phyloP scores from a whole-genome alignment of 2,113 vertebrate genomes.

The Erinaceus europaeus region DNA sequence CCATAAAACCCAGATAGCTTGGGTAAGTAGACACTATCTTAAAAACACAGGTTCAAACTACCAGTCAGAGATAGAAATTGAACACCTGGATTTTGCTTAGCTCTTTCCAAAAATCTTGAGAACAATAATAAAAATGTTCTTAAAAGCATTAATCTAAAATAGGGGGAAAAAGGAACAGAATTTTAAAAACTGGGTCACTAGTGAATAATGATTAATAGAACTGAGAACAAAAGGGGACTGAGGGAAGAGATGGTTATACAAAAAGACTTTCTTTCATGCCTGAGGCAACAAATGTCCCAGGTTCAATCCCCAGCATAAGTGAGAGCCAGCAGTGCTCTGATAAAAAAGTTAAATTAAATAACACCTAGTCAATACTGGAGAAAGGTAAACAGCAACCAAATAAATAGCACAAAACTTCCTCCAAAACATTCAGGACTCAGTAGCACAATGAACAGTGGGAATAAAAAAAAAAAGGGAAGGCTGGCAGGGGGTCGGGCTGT shows the following conservation, averaged over 20 bases:
- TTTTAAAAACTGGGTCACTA: background rate
- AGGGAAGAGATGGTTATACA: too few relatives aligned
- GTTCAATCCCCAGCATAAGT: too few relatives aligned
- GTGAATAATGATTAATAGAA: background rate
- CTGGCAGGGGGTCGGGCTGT: background rate
- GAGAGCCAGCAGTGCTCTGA: too few relatives aligned
- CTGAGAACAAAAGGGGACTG: too few relatives aligned
- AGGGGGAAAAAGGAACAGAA: background rate
- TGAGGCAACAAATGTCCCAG: too few relatives aligned
- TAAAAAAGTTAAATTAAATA: too few relatives aligned
- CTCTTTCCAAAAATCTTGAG: slow-evolving; percentile 8
- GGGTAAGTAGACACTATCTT: background rate
- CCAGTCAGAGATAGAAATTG: background rate
- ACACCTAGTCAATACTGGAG: background rate
- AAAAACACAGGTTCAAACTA: background rate
- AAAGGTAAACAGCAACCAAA: background rate
- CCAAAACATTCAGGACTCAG: background rate
- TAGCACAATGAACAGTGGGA: background rate
- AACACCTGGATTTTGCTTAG: slow-evolving; percentile 13
- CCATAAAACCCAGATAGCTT: background rate
- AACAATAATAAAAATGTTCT: slow-evolving; percentile 1
- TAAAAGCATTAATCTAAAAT: background rate
- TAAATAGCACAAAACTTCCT: background rate
- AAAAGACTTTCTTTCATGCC: too few relatives aligned
- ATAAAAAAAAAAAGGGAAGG: background rate